phyloP scores from a whole-genome alignment of 1,140 invertebrate genomes.

The Drosophila littoralis region DNA sequence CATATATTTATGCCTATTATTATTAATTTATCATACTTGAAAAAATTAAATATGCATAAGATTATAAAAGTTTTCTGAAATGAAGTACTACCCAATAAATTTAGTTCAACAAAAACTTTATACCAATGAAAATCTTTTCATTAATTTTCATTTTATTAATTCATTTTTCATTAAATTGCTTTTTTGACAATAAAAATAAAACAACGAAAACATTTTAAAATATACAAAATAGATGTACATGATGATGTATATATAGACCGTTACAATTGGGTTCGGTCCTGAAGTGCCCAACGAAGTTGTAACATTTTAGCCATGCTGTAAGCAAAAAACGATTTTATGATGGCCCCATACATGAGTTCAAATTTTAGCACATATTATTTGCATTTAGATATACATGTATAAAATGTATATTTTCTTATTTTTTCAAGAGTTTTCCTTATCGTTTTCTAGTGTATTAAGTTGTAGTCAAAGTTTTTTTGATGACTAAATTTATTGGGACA shows the following conservation, averaged over 20 bases:
- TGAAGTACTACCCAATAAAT: constrained; percentile 84
- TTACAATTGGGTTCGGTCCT: constrained; percentile 79
- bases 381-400: constrained; percentile 39
- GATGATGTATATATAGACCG: no score
- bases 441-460: constrained; percentile 50
- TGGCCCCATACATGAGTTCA: constrained; percentile 71
- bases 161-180: constrained; percentile 78
- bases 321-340: constrained; percentile 79
- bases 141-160: constrained; percentile 70
- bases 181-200: constrained; percentile 55
- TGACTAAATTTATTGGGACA: constrained; percentile 84
- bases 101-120: constrained; percentile 84
- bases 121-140: constrained; percentile 81
- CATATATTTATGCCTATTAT: constrained; percentile 57
- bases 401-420: constrained; percentile 18
- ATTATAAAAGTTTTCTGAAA: constrained; percentile 79
- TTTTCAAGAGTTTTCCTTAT: constrained; percentile 22
- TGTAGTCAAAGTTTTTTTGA: constrained; percentile 83
- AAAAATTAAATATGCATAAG: constrained; percentile 68
- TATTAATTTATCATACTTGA: constrained; percentile 62
- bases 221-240: constrained; percentile 24
- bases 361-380: constrained; percentile 70
- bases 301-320: constrained; percentile 70
- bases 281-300: constrained; percentile 76
- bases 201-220: constrained; percentile 9